Evolutionary conservation across 2,113 vertebrate genomes (phyloP).

Genomic region (Myrmecobius fasciatus): DNA sequence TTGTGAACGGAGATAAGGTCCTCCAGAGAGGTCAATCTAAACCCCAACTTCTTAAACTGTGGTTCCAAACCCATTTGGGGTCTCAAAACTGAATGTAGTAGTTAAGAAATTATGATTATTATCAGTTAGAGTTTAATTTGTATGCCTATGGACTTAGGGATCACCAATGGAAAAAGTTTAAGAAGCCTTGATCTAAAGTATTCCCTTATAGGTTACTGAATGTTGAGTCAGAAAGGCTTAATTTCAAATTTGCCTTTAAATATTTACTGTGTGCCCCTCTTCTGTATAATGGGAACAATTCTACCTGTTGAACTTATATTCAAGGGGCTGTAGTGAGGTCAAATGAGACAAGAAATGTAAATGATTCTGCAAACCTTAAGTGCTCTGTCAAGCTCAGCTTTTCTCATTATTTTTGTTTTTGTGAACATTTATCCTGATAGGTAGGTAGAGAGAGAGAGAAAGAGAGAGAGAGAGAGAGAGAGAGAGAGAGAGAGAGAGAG

Average conservation of each 20-base stretch:
- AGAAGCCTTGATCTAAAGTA: conserved; percentile 29
- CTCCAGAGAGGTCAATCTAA: conserved; percentile 50
- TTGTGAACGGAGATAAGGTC: conserved; percentile 42
- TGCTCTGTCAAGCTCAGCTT: not conserved
- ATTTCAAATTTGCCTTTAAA: not conserved
- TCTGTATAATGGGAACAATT: not conserved
- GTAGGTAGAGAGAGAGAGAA: too few species aligned
- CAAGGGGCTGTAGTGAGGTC: not conserved
- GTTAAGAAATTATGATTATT: too few species aligned
- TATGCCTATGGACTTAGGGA: too few species aligned
- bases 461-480: too few species aligned
- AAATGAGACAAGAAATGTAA: not conserved
- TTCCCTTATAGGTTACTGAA: not conserved
- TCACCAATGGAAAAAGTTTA: too few species aligned
- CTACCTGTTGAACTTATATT: not conserved
- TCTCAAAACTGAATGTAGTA: too few species aligned
- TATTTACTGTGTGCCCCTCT: not conserved
- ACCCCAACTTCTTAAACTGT: not conserved
- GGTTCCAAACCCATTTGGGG: too few species aligned
- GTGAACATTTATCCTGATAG: not conserved
- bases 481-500: too few species aligned
- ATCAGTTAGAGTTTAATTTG: too few species aligned
- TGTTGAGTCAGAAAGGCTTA: not conserved
- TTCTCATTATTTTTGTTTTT: not conserved
- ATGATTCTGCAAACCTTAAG: not conserved